These are phyloP conservation scores for Amphiprion clarkii DNA, from an alignment of 2,797 vertebrate species.

Conservation along the genomic window DNA sequence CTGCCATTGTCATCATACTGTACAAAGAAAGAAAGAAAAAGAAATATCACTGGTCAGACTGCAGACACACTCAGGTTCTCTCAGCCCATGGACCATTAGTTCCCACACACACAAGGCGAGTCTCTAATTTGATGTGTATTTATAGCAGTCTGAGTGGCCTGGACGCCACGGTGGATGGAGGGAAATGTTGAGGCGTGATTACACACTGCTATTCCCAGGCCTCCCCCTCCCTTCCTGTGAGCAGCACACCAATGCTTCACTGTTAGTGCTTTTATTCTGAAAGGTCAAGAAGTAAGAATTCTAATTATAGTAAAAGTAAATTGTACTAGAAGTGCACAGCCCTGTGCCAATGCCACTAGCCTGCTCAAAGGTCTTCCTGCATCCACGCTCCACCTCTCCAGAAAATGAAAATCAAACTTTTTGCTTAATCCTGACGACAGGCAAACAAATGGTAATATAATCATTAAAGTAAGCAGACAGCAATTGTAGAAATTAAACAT, in stretches of 20 bases:
- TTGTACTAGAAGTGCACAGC: too few species aligned
- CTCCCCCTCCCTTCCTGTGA: slow-evolving; percentile 57
- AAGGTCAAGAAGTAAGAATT: slow-evolving; percentile 15
- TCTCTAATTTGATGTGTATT: slow-evolving; percentile 78
- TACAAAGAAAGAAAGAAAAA: not conserved
- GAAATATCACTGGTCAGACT: slow-evolving; percentile 9
- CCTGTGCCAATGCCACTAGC: too few species aligned
- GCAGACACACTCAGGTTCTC: slow-evolving; percentile 1
- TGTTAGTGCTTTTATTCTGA: slow-evolving; percentile 49
- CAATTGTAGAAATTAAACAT: too few species aligned
- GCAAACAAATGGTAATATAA: too few species aligned
- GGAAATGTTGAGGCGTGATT: slow-evolving; percentile 72
- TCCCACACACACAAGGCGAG: slow-evolving; percentile 29
- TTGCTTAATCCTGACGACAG: too few species aligned
- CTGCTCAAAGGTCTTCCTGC: too few species aligned
- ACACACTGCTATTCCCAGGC: slow-evolving; percentile 63
- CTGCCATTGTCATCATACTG: too few species aligned
- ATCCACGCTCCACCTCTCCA: too few species aligned
- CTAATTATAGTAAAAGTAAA: not conserved
- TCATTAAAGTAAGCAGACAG: too few species aligned
- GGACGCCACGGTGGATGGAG: slow-evolving; percentile 68
- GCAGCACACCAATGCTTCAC: not conserved
- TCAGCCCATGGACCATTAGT: slow-evolving; percentile 37
- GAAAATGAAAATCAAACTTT: too few species aligned
- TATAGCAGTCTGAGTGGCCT: slow-evolving; percentile 69